Evolutionary conservation across 2,797 vertebrate species (phyloP).

Genomic region (Monodelphis domestica): DNA sequence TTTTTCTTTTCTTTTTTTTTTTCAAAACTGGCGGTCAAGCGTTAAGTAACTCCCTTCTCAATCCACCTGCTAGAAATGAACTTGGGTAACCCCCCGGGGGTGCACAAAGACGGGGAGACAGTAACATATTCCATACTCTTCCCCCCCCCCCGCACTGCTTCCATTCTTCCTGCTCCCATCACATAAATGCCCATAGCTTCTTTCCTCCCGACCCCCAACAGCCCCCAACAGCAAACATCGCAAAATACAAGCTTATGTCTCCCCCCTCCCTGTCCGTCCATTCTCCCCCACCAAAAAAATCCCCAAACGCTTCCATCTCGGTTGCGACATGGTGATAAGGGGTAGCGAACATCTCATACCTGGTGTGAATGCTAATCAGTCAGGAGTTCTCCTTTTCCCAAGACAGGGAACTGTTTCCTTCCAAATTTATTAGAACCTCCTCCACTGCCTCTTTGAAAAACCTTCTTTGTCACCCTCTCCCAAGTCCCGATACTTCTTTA

Average conservation of each 20-base stretch:
- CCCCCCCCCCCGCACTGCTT: conserved; percentile 82
- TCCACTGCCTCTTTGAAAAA: conserved; percentile 90
- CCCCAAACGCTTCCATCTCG: conserved; percentile 90
- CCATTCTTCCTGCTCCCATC: conserved; percentile 85
- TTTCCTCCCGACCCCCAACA: conserved; percentile 79
- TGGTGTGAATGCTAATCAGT: conserved; percentile 99
- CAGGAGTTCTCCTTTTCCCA: conserved; percentile 96
- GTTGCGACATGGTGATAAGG: conserved; percentile 96
- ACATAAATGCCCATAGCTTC: conserved; percentile 84
- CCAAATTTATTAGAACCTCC: conserved; percentile 99
- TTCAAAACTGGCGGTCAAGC: conserved; percentile 89
- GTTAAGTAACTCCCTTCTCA: conserved; percentile 88
- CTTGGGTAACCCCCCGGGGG: conserved; percentile 87
- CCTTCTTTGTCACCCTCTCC: conserved; percentile 90
- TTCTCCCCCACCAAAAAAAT: not conserved
- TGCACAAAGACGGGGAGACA: conserved; percentile 86
- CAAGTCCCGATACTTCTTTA: conserved; percentile 90
- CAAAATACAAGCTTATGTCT: conserved; percentile 82
- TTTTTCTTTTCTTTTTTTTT: conserved; percentile 68
- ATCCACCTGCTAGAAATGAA: conserved; percentile 90
- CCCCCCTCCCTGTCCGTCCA: not conserved
- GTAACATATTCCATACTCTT: conserved; percentile 83
- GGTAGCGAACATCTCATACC: conserved; percentile 98
- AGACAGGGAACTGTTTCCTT: conserved; percentile 98
- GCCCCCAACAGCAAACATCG: conserved; percentile 82